phyloP scores from a whole-genome alignment of 2,888 invertebrate genomes.

The Frankliniella fusca region DNA sequence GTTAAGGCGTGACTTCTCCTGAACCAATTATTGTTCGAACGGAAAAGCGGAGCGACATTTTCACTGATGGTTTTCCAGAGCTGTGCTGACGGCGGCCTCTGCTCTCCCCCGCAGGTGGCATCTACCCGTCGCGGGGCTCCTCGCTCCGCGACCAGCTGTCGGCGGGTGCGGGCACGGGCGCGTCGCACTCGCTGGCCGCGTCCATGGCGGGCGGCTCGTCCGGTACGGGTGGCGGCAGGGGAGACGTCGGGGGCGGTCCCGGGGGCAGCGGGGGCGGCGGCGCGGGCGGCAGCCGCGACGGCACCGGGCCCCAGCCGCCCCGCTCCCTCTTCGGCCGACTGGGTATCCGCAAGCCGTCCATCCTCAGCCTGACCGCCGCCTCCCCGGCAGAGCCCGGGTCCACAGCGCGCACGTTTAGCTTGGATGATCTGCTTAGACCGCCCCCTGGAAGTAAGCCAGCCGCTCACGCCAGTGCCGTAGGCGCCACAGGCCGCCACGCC shows the following conservation, averaged over 20 bases:
- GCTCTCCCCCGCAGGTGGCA: not conserved
- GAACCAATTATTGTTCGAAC: too few species aligned
- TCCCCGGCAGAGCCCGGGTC: conserved; percentile 39
- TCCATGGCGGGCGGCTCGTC: conserved; percentile 32
- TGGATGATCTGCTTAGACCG: conserved; percentile 83
- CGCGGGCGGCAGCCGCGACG: conserved; percentile 32
- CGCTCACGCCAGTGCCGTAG: conserved; percentile 18
- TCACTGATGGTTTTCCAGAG: too few species aligned
- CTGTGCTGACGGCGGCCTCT: not conserved
- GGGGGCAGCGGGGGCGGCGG: conserved; percentile 45
- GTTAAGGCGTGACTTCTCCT: too few species aligned
- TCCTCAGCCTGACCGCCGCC: conserved; percentile 69
- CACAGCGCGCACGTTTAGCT: conserved; percentile 71
- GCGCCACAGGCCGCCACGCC: not conserved
- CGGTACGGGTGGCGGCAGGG: conserved; percentile 44
- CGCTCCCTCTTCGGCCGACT: conserved; percentile 75
- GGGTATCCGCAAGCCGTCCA: conserved; percentile 83
- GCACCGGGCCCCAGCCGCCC: conserved; percentile 42
- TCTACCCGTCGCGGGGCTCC: conserved; percentile 46
- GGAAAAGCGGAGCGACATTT: too few species aligned
- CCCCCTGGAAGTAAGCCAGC: conserved; percentile 71
- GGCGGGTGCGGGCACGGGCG: conserved; percentile 48
- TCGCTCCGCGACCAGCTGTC: conserved; percentile 59
- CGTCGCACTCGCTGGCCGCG: conserved; percentile 35
- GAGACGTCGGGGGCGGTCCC: conserved; percentile 48